These are phyloP conservation scores for Agapostemon virescens DNA, from an alignment of 2,888 invertebrate genomes.

Conservation along the genomic window DNA sequence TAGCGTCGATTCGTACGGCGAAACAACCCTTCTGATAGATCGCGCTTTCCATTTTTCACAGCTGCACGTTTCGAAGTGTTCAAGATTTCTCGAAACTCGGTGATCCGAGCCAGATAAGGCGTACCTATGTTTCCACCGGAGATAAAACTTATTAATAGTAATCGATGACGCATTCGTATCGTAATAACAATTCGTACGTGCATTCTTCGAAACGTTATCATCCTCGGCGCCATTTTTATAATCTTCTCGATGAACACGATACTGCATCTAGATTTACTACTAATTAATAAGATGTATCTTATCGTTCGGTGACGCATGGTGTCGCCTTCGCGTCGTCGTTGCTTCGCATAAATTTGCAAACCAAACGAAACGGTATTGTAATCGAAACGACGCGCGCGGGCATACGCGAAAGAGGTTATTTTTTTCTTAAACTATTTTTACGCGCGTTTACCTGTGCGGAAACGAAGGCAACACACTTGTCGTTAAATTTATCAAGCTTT, in stretches of 20 bases:
- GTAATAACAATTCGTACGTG: not conserved
- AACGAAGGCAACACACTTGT: not conserved
- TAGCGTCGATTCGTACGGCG: not conserved
- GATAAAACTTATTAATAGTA: slow-evolving; percentile 2
- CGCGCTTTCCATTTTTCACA: not conserved
- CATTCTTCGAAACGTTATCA: not conserved
- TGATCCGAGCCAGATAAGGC: not conserved
- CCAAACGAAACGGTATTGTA: not conserved
- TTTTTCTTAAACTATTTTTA: not conserved
- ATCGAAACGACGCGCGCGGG: not conserved
- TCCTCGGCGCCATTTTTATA: not conserved
- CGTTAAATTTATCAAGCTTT: not conserved
- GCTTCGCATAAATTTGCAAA: not conserved
- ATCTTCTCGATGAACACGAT: not conserved
- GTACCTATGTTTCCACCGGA: not conserved
- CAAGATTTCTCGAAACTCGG: not conserved
- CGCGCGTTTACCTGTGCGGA: not conserved
- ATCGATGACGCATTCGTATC: not conserved
- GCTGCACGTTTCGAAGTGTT: not conserved
- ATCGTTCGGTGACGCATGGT: not conserved
- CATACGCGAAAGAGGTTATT: no score
- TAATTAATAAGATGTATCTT: not conserved
- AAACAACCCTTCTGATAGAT: not conserved
- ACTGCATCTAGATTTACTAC: not conserved
- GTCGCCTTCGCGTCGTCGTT: not conserved